Conservation (phyloP, 2,888 invertebrate genomes). For the Cantharis flavilabris region DNA sequence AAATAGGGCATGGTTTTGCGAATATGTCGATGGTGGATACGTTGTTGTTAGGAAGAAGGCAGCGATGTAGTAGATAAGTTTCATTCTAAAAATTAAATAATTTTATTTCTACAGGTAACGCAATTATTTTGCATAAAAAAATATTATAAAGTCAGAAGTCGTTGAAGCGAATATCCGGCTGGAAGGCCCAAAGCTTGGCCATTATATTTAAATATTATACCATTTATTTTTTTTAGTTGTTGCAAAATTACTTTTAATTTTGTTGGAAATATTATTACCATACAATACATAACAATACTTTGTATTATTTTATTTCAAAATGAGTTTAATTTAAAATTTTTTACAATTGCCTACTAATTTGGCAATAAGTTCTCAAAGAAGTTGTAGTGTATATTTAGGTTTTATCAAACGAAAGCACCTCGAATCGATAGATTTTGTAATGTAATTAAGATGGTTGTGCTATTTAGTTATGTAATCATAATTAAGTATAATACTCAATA, state of each 20-base stretch:
- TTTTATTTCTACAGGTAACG: no score
- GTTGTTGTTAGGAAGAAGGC: conserved; percentile 36
- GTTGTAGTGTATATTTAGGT: neutral
- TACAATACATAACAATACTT: neutral
- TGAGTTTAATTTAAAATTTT: neutral
- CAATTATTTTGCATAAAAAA: neutral
- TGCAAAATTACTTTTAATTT: neutral
- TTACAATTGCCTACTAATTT: neutral
- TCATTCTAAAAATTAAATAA: conserved; percentile 38
- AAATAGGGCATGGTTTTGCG: conserved; percentile 39
- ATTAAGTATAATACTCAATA: neutral
- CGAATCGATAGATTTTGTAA: neutral
- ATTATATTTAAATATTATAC: neutral
- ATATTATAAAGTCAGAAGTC: neutral
- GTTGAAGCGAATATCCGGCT: neutral
- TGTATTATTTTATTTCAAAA: neutral
- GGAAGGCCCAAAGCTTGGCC: neutral
- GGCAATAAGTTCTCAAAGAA: neutral
- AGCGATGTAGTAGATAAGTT: conserved; percentile 30
- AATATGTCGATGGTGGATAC: conserved; percentile 31
- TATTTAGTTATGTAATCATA: neutral
- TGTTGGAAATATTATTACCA: neutral
- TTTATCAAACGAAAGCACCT: neutral
- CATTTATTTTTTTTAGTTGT: neutral
- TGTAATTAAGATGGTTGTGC: neutral